phyloP scores from a whole-genome alignment of 2,888 invertebrate genomes.

The Melipona bicolor region DNA sequence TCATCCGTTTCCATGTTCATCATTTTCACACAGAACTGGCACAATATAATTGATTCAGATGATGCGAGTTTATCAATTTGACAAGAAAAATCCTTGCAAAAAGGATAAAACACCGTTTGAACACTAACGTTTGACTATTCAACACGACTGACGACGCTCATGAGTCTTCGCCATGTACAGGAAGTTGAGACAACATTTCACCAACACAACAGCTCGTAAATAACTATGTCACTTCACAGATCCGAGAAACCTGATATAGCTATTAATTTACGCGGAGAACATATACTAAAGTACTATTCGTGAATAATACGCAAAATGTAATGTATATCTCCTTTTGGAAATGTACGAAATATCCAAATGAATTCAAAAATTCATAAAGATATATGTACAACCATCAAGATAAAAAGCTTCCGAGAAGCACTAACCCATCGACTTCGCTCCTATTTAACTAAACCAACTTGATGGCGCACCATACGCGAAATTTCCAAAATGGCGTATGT shows the following conservation, averaged over 20 bases:
- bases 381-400: constrained; percentile 35
- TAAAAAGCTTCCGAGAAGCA: constrained; percentile 45
- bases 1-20: constrained; percentile 97
- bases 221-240: constrained; percentile 67
- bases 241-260: constrained; percentile 35
- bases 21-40: constrained; percentile 83
- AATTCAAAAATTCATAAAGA: constrained; percentile 33
- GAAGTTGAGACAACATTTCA: constrained; percentile 75
- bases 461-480: constrained; percentile 49
- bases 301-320: not conserved
- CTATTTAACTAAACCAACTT: constrained; percentile 39
- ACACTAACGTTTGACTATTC: constrained; percentile 62
- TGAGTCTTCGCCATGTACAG: constrained; percentile 75
- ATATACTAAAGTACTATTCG: not conserved
- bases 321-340: constrained; percentile 4
- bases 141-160: constrained; percentile 71
- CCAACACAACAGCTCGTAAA: constrained; percentile 72
- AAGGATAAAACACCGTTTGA: constrained; percentile 56
- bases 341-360: not conserved
- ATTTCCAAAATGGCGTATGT: constrained; percentile 57
- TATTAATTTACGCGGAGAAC: constrained; percentile 16
- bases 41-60: constrained; percentile 33
- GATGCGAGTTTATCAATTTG: constrained; percentile 36
- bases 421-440: constrained; percentile 48
- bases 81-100: constrained; percentile 33